Conservation (phyloP, 2,797 vertebrate species). For the Parambassis ranga region DNA sequence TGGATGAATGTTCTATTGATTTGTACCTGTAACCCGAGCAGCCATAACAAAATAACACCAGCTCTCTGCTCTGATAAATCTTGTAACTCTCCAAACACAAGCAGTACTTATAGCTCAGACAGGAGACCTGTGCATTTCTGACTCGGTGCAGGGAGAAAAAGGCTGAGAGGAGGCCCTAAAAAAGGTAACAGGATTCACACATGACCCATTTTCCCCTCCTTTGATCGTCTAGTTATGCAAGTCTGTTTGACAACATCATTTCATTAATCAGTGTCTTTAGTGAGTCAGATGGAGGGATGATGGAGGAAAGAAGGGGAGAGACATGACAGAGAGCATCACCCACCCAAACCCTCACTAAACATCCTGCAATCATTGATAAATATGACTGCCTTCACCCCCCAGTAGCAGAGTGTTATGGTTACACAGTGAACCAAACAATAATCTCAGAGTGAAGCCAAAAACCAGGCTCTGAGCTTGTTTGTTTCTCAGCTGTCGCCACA, state of each 20-base stretch:
- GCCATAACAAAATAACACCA: conserved; percentile 61
- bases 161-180: not conserved
- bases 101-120: not conserved
- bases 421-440: no score
- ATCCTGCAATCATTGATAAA: no score
- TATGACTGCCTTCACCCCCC: no score
- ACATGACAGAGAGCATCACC: not conserved
- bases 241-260: conserved; percentile 58
- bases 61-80: conserved; percentile 39
- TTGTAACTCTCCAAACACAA: conserved; percentile 32
- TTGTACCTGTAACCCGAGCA: conserved; percentile 72
- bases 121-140: not conserved
- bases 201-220: conserved; percentile 51
- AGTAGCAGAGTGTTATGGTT: no score
- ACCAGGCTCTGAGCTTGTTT: no score
- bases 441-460: no score
- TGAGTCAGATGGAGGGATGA: not conserved
- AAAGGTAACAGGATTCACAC: conserved; percentile 48
- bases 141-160: not conserved
- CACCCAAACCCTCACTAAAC: no score
- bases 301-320: not conserved
- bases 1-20: conserved; percentile 70
- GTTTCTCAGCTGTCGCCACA: no score
- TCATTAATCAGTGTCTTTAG: conserved; percentile 37
- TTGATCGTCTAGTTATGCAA: conserved; percentile 55